Evolutionary conservation across 2,113 vertebrate genomes (phyloP).

Genomic region (Ptyas mucosa): DNA sequence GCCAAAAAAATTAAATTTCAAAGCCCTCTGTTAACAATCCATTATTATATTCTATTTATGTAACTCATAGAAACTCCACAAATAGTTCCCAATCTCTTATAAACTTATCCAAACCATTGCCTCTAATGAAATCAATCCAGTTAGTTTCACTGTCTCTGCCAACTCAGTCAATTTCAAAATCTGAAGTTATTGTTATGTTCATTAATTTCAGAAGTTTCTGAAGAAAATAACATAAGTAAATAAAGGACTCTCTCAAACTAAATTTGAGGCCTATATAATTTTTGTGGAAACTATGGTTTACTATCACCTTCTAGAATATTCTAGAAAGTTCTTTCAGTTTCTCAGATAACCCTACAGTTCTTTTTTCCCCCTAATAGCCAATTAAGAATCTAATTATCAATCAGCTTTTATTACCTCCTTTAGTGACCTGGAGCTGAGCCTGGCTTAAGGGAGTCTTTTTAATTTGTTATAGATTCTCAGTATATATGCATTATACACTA

Average conservation of each 20-base stretch:
- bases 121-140: not conserved
- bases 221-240: not conserved
- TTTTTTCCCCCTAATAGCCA: not conserved
- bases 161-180: not conserved
- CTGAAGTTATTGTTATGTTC: not conserved
- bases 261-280: not conserved
- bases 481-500: not conserved
- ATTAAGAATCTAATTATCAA: not conserved
- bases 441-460: not conserved
- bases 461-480: not conserved
- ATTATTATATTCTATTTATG: not conserved
- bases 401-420: not conserved
- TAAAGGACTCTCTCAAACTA: not conserved
- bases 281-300: not conserved
- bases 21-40: not conserved
- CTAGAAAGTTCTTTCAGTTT: not conserved
- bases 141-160: not conserved
- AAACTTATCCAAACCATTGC: not conserved
- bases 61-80: not conserved
- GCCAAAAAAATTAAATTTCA: not conserved
- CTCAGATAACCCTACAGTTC: not conserved
- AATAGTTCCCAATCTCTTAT: not conserved
- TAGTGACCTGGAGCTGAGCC: not conserved
- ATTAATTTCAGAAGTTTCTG: not conserved
- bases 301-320: not conserved